phyloP scores from a whole-genome alignment of 1,140 invertebrate genomes.

The Nixonia krombeini region DNA sequence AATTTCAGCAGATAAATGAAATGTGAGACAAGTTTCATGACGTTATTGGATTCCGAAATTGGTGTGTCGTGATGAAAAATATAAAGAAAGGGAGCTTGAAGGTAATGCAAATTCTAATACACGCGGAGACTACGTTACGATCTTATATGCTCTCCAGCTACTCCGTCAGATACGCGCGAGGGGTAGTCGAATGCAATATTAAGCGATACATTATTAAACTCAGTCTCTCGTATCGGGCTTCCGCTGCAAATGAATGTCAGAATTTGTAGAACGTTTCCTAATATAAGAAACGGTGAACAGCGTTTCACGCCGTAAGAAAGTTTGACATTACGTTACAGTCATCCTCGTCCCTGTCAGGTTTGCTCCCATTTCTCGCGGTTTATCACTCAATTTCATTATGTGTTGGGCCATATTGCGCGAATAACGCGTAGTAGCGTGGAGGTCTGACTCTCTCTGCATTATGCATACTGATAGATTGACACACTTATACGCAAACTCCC shows the following conservation, averaged over 20 bases:
- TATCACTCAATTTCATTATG: background rate
- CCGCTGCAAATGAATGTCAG: too few species aligned
- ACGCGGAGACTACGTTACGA: background rate
- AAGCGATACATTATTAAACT: too few species aligned
- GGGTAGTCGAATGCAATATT: constrained; percentile 3
- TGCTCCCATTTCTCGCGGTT: background rate
- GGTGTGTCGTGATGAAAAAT: too few species aligned
- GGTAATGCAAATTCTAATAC: constrained; percentile 33
- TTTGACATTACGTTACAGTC: too few species aligned
- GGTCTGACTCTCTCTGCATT: background rate
- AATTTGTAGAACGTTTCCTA: too few species aligned
- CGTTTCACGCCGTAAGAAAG: too few species aligned
- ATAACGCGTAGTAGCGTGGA: background rate
- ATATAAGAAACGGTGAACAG: too few species aligned
- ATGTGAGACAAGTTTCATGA: background rate
- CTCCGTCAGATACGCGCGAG: too few species aligned
- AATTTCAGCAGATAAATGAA: constrained; percentile 5
- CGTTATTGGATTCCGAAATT: background rate
- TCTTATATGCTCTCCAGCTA: too few species aligned
- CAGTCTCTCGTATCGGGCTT: too few species aligned
- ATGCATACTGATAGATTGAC: constrained; percentile 16
- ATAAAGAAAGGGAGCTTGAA: too few species aligned
- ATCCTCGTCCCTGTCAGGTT: constrained; percentile 7
- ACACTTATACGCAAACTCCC: constrained; percentile 1
- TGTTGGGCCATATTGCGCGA: background rate